Evolutionary conservation across 2,888 invertebrate genomes (phyloP), one percentile per base, ranked within the genome.

Genomic region (Axea sp.): DNA sequence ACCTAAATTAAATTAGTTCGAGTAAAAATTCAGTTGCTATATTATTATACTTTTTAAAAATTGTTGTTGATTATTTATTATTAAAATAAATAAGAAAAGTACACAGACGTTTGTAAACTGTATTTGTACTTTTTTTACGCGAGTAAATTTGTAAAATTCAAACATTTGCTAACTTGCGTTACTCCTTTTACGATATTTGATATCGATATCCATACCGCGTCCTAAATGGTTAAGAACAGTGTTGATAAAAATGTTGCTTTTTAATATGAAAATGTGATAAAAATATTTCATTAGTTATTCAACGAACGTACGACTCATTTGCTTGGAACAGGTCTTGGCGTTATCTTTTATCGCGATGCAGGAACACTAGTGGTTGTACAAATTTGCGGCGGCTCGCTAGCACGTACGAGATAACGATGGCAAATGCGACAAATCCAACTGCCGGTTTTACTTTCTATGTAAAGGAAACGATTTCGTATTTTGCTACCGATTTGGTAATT

Each of bases 271-370:
- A 45, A 47, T 11, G 3, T 6, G 11, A 43, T n/a, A 17, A 47
- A 30, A 28, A 43, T 43, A 45, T 15, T 9, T 43, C 14, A 35
- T 49, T 67, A 31, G 47, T 28, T 53, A 73, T 73, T 73, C 73
- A 53, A 14, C 12, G 31, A 28, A 35, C 73, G 60, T 62, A 67
- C 55, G 24, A 67, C 49, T 67, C 67, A 67, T 73, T 62, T 60
- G 67, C 41, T 49, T 33, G 39, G 11, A 55, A 51, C 55, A 31
- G 43, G 59, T 59, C 64, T 73, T 62, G 33, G 33, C 53, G 59
- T 73, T 76, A 73, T 73, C 75, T 76, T 47, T 49, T 73, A 76
- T 73, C 75, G 69, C 65, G 65, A 69, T 53, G 45, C 47, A 55
- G 55, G 35, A 53, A 73, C 53, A 39, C 59, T 67, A 53, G 68